Base-by-base conservation (phyloP, 37 sponge, comb jelly and placozoan species). In the Chondrilla cf. caribensis region DNA sequence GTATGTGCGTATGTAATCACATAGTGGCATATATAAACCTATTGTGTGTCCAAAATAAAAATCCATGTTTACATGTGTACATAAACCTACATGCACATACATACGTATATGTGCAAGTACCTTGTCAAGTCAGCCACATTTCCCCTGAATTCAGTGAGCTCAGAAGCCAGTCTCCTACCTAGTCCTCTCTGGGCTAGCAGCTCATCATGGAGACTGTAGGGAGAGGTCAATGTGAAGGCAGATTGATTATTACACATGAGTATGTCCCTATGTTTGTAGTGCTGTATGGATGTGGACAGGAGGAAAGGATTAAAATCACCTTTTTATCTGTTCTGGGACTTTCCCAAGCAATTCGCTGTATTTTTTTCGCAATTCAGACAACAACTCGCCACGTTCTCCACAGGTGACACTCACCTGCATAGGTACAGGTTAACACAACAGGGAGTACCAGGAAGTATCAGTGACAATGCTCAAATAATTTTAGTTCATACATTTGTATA, bases 131-230 rank as follows among this genome's bases (percentile, higher is more conserved):
- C 62, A 8, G 92, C 51, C 7, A 98, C 78, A 26, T 66, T 82
- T 11, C 79, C 43, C 78, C 91, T 90, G 85, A 98, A 98, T 26
- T 80, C 67, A 40, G 66, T 90, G 26, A 96, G 86, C 70, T 98
- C 99, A 18, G 77, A 32, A 3, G 91, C 83, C 32, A 98, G 86
- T 25, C 89, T 92, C 42, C 91, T 90, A 59, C 94, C 93, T 38
- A 98, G 86, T 5, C 95, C 89, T 81, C 97, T 83, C 90, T 98
- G 99, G 17, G 97, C 97, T 41, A 94, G 58, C 58, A 98, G 77
- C 64, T 98, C 97, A 60, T 98, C 87, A 81, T 98, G 95, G 2
- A 98, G 84, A 58, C 95, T 93, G 70, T 33, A 28, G 51, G 29
- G 25, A 28, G 3, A 81, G 62, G 41, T 2, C n/a, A n/a, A n/a